These are phyloP conservation scores for Scartelaos histophorus DNA, from an alignment of 2,113 vertebrate species.

Conservation along the genomic window DNA sequence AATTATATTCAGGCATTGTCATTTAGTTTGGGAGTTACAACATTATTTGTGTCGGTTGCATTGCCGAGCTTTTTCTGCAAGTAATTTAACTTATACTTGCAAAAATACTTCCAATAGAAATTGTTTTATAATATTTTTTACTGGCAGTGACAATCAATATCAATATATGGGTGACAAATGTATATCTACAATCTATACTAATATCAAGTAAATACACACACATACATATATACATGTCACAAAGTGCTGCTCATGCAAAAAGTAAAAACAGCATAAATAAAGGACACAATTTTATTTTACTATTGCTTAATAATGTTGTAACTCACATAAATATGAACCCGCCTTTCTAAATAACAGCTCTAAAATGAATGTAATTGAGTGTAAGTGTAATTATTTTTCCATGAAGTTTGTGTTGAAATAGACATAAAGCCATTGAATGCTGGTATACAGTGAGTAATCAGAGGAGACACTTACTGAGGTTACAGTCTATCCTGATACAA, in stretches of 20 bases:
- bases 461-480: constrained; percentile 91
- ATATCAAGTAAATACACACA: too few species aligned
- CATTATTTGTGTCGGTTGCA: neutral
- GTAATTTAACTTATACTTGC: too few species aligned
- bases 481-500: constrained; percentile 98
- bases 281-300: too few species aligned
- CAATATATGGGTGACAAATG: neutral
- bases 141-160: neutral
- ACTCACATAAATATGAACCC: constrained; percentile 11
- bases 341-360: neutral
- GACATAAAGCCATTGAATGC: constrained; percentile 41
- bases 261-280: too few species aligned
- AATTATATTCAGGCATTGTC: constrained; percentile 31
- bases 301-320: neutral
- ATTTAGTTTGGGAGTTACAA: constrained; percentile 10
- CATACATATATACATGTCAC: too few species aligned
- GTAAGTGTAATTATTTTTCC: neutral
- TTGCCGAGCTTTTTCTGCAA: neutral
- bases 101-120: neutral
- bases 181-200: neutral
- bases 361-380: too few species aligned
- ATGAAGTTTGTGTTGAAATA: constrained; percentile 6
- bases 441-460: constrained; percentile 65
- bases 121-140: neutral
- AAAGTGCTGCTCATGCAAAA: too few species aligned